Base-by-base conservation (phyloP, 2,113 vertebrate genomes). In the Podilymbus podiceps region DNA sequence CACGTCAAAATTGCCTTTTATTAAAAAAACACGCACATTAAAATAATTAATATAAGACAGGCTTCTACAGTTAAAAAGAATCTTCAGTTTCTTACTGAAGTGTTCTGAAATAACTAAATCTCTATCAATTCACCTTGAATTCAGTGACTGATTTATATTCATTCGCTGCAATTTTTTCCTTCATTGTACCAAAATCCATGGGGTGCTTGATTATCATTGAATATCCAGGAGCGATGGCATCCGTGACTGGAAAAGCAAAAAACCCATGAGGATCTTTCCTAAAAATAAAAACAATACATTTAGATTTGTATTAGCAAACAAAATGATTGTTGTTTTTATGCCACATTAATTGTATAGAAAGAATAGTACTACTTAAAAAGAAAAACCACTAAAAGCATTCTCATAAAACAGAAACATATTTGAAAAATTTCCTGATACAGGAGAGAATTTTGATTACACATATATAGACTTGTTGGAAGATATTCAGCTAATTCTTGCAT, bases 121-220 rank as follows among this genome's bases (percentile, higher is more conserved):
- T 68, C 40, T 62, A 28, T 23, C 16, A 47, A 95, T 68, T 97
- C 95, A 99, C 99, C 99, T 99, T 99, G 81, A 99, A 99, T 97
- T 99, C 99, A 46, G 99, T 99, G 67, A 99, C 98, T 12, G 99
- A 99, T 96, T 99, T 99, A 96, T 99, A 99, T 20, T 99, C 99
- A 12, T 99, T 99, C n/a, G 98, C 98, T 62, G 93, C 86, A 27
- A 99, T 99, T 97, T 99, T 99, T 96, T 99, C 99, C 90, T 99
- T 99, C 99, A 99, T 99, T 0, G 99, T 99, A 96, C 99, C 99
- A 95, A 99, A 99, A 95, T 99, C 99, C 99, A 99, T 99, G 2
- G 99, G 99, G 94, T 99, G 99, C 68, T 99, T 99, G 97, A 99
- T 99, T 96, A 99, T 99, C 98, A 99, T 98, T 38, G 99, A 99